These are phyloP conservation scores for Chelonoidis abingdonii DNA, from an alignment of 2,113 vertebrate species.

Conservation along the genomic window DNA sequence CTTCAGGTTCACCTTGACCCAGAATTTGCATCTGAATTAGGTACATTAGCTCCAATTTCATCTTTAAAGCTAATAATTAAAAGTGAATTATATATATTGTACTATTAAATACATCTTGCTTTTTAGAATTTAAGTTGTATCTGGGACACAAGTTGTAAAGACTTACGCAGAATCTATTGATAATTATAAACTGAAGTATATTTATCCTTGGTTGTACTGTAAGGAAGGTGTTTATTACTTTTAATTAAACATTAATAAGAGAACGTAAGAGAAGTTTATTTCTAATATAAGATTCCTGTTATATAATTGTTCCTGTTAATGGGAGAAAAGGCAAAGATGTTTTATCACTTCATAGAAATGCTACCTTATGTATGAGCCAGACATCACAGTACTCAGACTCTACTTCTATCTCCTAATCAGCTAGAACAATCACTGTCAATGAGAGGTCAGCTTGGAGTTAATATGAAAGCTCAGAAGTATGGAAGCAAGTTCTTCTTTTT, in stretches of 20 bases:
- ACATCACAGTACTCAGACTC: neutral
- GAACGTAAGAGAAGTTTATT: rapidly evolving
- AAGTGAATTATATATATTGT: neutral
- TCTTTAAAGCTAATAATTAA: neutral
- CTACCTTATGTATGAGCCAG: neutral
- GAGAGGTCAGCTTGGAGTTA: neutral
- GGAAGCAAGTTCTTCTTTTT: neutral
- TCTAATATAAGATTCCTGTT: neutral
- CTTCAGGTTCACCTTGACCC: neutral
- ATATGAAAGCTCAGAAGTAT: neutral
- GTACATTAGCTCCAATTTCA: neutral
- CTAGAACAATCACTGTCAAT: neutral
- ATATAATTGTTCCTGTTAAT: rapidly evolving
- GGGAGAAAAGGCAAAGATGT: neutral
- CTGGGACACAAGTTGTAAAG: neutral
- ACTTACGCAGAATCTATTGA: neutral
- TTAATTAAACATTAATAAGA: neutral
- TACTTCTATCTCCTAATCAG: neutral
- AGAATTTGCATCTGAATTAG: neutral
- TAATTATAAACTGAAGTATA: neutral
- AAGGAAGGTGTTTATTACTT: neutral
- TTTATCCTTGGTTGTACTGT: rapidly evolving
- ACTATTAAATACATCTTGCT: neutral
- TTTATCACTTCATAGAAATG: neutral
- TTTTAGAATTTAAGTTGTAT: neutral